Conservation (phyloP, 2,797 vertebrate genomes). For the Setipinna tenuifilis region DNA sequence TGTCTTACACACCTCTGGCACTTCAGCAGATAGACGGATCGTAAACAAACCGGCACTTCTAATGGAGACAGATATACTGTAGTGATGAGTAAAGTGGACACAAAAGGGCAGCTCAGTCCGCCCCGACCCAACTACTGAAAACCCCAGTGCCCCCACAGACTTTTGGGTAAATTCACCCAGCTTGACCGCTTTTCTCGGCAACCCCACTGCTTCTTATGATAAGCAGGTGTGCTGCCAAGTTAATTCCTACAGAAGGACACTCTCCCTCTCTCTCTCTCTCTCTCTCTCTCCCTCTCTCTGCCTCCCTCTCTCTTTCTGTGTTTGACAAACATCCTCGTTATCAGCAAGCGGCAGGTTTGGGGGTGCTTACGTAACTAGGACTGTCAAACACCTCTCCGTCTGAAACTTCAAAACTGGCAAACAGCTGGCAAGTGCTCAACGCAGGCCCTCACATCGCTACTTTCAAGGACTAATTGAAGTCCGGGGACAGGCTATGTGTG, state of each 20-base stretch:
- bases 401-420: slow-evolving; percentile 56
- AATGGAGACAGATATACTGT: neutral
- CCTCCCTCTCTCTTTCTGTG: slow-evolving; percentile 36
- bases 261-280: neutral
- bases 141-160: slow-evolving; percentile 2
- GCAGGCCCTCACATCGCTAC: slow-evolving; percentile 55
- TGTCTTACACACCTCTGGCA: neutral
- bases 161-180: slow-evolving; percentile 57
- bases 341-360: slow-evolving; percentile 67
- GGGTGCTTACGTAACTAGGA: slow-evolving; percentile 59
- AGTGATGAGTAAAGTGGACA: neutral
- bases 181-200: slow-evolving; percentile 52
- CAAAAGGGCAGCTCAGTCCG: neutral
- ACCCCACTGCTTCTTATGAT: slow-evolving; percentile 61
- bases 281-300: neutral
- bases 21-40: neutral
- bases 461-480: slow-evolving; percentile 65
- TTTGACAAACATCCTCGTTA: slow-evolving; percentile 66
- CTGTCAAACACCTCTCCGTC: slow-evolving; percentile 54
- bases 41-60: neutral
- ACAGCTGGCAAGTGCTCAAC: slow-evolving; percentile 54
- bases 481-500: slow-evolving; percentile 47
- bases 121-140: no score
- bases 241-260: slow-evolving; percentile 60
- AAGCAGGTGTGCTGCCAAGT: slow-evolving; percentile 65